These are phyloP conservation scores for Cassiopea xamachana DNA, from an alignment of 30 jellyfish, hydroid and myxozoan species.

Conservation along the genomic window DNA sequence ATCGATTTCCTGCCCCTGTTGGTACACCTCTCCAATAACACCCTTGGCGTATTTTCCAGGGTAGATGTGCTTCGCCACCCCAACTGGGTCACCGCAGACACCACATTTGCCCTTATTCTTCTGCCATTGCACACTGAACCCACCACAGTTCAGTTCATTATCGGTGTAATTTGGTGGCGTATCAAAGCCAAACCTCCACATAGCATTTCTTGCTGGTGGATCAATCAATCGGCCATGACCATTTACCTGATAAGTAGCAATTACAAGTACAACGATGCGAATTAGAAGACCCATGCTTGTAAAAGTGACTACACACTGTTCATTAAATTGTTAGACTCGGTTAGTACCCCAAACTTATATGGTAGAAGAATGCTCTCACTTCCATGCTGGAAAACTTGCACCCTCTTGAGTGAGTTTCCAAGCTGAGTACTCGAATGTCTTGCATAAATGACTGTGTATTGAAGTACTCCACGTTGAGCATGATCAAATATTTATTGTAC, in stretches of 20 bases:
- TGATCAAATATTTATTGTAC: too few species aligned
- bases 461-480: too few species aligned
- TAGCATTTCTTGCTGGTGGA: slow-evolving; percentile 88
- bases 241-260: neutral
- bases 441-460: too few species aligned
- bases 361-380: too few species aligned
- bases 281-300: neutral
- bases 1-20: slow-evolving; percentile 82
- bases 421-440: too few species aligned
- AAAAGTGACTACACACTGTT: neutral
- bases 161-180: slow-evolving; percentile 84
- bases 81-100: slow-evolving; percentile 90
- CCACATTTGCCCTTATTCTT: slow-evolving; percentile 89
- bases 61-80: slow-evolving; percentile 66
- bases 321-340: too few species aligned
- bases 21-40: slow-evolving; percentile 73
- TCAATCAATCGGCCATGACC: slow-evolving; percentile 85
- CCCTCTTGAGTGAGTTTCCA: neutral
- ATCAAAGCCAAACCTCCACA: slow-evolving; percentile 91
- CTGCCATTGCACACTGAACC: slow-evolving; percentile 70
- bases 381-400: neutral
- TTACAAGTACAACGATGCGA: slow-evolving; percentile 1
- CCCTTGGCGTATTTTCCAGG: slow-evolving; percentile 87
- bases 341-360: too few species aligned
- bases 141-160: slow-evolving; percentile 91